phyloP scores from a whole-genome alignment of 2,797 vertebrate genomes.

The Rhynchotus rufescens region DNA sequence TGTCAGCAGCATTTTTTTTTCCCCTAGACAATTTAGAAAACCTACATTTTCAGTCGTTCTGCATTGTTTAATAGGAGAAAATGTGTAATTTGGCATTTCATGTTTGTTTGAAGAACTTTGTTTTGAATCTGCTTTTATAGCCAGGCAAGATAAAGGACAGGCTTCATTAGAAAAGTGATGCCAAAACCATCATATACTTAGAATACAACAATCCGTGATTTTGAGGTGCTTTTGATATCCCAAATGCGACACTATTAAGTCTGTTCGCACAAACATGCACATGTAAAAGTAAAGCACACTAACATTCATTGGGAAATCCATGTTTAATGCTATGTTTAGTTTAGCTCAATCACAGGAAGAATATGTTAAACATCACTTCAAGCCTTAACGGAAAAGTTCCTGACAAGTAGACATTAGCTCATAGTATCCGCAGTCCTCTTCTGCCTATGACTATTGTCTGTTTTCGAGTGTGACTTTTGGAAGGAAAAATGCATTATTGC shows the following conservation, averaged over 20 bases:
- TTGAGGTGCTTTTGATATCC: slow-evolving; percentile 25
- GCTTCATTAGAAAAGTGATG: background rate
- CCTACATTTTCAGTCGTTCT: background rate
- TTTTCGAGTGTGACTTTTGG: slow-evolving; percentile 78
- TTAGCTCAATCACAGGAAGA: slow-evolving; percentile 56
- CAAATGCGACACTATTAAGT: background rate
- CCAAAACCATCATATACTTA: background rate
- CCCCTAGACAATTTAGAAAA: background rate
- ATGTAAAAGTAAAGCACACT: slow-evolving; percentile 10
- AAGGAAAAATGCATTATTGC: slow-evolving; percentile 63
- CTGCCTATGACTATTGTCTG: slow-evolving; percentile 65
- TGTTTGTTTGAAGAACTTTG: background rate
- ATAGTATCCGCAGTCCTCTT: slow-evolving; percentile 68
- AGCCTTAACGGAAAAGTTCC: slow-evolving; percentile 68
- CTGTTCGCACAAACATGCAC: background rate
- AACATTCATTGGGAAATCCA: slow-evolving; percentile 41
- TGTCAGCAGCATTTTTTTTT: background rate
- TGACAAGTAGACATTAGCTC: slow-evolving; percentile 81
- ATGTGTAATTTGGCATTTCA: background rate
- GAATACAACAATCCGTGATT: background rate
- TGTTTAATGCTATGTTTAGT: slow-evolving; percentile 49
- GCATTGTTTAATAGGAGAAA: background rate
- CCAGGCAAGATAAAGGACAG: background rate
- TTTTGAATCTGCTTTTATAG: background rate
- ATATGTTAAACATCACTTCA: slow-evolving; percentile 66